Evolutionary conservation across 2,113 vertebrate species (phyloP).

Genomic region (Brachyistius frenatus): DNA sequence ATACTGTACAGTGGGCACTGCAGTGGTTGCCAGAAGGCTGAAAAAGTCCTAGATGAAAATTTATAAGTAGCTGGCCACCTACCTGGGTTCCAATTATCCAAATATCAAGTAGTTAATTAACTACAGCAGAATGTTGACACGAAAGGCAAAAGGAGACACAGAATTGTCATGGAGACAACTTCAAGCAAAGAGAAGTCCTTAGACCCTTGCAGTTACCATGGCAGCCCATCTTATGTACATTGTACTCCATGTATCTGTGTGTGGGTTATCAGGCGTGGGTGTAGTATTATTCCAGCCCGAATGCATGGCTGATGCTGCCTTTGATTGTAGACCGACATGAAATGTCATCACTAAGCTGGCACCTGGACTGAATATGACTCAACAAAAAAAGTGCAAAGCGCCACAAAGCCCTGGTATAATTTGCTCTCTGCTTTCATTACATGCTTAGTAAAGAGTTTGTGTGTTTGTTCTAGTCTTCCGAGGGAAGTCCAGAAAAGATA

Average conservation of each 20-base stretch:
- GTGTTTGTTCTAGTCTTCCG: conserved; percentile 12
- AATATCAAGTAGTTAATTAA: conserved; percentile 47
- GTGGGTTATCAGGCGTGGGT: conserved; percentile 62
- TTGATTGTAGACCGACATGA: conserved; percentile 57
- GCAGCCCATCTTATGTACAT: conserved; percentile 71
- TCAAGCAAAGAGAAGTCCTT: conserved; percentile 42
- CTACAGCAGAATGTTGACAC: conserved; percentile 31
- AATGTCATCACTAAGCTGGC: conserved; percentile 54
- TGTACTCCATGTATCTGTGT: conserved; percentile 59
- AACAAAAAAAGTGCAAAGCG: conserved; percentile 50
- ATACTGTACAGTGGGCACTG: neutral
- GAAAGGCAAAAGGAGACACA: conserved; percentile 45
- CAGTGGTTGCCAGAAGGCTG: conserved; percentile 11
- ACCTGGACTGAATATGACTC: conserved; percentile 35
- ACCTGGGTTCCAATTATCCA: conserved; percentile 40
- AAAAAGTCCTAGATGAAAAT: neutral
- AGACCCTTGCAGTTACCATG: conserved; percentile 69
- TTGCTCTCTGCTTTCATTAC: conserved; percentile 54
- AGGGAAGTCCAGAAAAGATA: neutral
- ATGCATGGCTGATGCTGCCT: conserved; percentile 60
- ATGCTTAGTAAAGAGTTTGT: conserved; percentile 45
- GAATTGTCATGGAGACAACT: conserved; percentile 67
- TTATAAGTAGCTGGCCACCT: conserved; percentile 7
- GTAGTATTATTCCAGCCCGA: conserved; percentile 56
- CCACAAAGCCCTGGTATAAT: neutral